These are phyloP conservation scores for Nephila pilipes DNA, from an alignment of 1,140 invertebrate genomes.

Conservation along the genomic window DNA sequence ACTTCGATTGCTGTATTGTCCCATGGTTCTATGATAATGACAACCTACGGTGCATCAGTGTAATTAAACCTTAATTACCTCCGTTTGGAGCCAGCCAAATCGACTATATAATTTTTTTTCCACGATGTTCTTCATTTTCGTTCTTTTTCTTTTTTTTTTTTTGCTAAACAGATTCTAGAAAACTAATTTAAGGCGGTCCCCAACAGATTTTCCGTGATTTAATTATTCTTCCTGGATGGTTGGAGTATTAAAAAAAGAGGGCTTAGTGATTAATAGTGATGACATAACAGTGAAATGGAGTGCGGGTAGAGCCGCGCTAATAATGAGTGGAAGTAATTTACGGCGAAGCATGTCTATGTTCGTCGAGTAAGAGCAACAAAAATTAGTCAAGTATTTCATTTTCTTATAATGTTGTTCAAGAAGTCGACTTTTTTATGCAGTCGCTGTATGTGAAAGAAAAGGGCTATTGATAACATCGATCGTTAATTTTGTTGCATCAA, in stretches of 20 bases:
- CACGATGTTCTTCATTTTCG: background rate
- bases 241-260: background rate
- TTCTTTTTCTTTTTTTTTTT: background rate
- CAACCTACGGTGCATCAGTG: slow-evolving; percentile 15
- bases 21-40: slow-evolving; percentile 49
- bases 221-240: slow-evolving; percentile 43
- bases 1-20: background rate
- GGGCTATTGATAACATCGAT: background rate
- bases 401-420: slow-evolving; percentile 10
- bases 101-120: slow-evolving; percentile 35
- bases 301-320: background rate
- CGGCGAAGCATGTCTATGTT: slow-evolving; percentile 1
- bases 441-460: background rate
- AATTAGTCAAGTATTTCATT: slow-evolving; percentile 32
- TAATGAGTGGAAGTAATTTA: slow-evolving; percentile 35
- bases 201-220: slow-evolving; percentile 59
- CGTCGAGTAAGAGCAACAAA: background rate
- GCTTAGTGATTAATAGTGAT: slow-evolving; percentile 41
- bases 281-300: slow-evolving; percentile 18
- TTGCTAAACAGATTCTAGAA: slow-evolving; percentile 30
- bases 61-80: slow-evolving; percentile 74
- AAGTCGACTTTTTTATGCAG: background rate
- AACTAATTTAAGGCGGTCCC: slow-evolving; percentile 57
- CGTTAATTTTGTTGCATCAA: background rate
- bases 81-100: background rate